Base-by-base conservation (phyloP, 2,888 invertebrate species). In the Blastobasis lacticolella region DNA sequence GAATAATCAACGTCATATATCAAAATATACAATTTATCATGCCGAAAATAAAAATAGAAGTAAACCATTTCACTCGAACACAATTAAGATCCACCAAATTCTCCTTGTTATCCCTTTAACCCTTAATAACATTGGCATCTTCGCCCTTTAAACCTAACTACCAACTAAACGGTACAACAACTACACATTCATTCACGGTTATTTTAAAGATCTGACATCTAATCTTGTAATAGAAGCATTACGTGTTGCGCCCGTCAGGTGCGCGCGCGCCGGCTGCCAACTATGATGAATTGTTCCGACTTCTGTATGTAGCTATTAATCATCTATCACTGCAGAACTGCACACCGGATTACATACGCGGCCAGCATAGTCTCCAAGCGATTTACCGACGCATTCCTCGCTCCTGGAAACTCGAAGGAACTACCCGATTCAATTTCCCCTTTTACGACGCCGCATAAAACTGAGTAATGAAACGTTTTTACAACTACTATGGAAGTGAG, bases 311-410 rank as follows among this genome's bases (percentile, higher is more conserved):
- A 54, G 58, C 61, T 69, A 71, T 75, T 73, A 71, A 75, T 78
- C 71, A 72, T 66, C 60, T 66, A 69, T 23, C 62, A 67, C 69
- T 71, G 66, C 65, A 60, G 55, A 54, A 55, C 70, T 78, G 75
- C 44, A 7, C 4, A 38, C 45, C 44, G 37, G 76, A 73, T 66
- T 64, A n/a, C n/a, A n/a, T n/a, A n/a, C n/a, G 64, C 48, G 54
- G 72, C 78, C 74, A 73, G 65, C 65, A 66, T 64, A 65, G 62
- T 57, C 62, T 58, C 58, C 58, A 57, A 57, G 57, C 63, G 64
- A 67, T 73, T 67, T 73, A 73, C 62, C 69, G 67, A 61, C 61
- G 56, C 55, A 58, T 61, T 23, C 67, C 69, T 65, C n/a, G 66
- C 60, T 67, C 63, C 56, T 58, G 60, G 60, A 69, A 66, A 62